Percentiles rank a stretch among this genome's conserved stretches.
Conservation (phyloP, 2,113 vertebrate genomes). For the Lagopus leucura region DNA sequence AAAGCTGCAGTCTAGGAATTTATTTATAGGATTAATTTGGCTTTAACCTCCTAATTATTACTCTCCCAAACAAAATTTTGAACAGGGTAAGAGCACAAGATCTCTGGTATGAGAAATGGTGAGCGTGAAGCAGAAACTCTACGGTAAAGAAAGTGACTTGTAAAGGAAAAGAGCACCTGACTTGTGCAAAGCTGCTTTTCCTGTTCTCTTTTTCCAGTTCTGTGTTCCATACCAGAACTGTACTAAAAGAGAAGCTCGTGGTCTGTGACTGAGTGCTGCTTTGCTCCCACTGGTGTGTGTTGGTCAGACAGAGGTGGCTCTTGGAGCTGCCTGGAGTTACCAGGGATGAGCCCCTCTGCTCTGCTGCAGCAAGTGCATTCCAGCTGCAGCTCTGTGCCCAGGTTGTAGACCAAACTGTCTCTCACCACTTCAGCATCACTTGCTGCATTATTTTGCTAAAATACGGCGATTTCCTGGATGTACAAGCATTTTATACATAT, state of each 20-base stretch:
- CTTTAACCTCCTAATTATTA: neutral
- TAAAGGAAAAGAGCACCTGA: neutral
- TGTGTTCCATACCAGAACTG: neutral
- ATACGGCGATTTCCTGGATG: neutral
- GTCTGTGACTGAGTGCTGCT: neutral
- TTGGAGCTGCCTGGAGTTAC: too few species aligned
- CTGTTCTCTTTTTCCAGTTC: slow-evolving; percentile 3
- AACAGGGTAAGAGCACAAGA: neutral
- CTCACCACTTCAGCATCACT: neutral
- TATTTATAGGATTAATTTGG: neutral
- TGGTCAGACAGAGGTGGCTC: neutral
- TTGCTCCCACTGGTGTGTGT: neutral
- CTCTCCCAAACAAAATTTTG: neutral
- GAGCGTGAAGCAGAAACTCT: neutral
- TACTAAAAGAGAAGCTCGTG: neutral
- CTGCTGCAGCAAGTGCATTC: neutral
- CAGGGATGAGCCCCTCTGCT: neutral
- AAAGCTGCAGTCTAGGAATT: neutral
- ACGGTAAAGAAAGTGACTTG: neutral
- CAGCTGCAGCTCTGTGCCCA: neutral
- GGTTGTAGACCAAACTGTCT: neutral
- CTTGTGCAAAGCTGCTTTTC: slow-evolving; percentile 4
- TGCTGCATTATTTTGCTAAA: slow-evolving; percentile 12
- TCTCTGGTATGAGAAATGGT: neutral
- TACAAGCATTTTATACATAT: neutral